A percentile compares a stretch with the other conserved stretches of the same genome.
phyloP scores from a whole-genome alignment of 1,140 invertebrate species.

The Drosophila sp. region DNA sequence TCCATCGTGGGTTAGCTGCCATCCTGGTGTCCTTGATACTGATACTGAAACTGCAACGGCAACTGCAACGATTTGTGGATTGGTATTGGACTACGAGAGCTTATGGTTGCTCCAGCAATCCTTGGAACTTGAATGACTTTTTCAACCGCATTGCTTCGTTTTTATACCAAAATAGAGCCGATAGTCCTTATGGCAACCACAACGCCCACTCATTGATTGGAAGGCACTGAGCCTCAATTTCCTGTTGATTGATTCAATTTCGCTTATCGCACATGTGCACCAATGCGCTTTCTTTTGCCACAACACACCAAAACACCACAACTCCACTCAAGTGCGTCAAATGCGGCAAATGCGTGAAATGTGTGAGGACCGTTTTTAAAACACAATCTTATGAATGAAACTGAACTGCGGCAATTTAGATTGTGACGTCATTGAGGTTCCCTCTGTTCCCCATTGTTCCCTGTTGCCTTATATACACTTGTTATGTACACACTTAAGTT shows the following conservation, averaged over 20 bases:
- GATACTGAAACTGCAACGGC: too few relatives aligned
- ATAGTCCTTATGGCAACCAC: background rate
- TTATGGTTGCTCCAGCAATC: constrained; percentile 49
- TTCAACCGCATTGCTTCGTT: background rate
- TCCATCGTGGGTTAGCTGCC: constrained; percentile 43
- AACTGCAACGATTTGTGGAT: background rate
- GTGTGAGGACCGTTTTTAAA: constrained; percentile 13
- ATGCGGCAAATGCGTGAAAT: too few relatives aligned
- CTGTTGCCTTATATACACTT: background rate
- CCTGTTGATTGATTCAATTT: constrained; percentile 80
- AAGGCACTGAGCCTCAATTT: constrained; percentile 61
- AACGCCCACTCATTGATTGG: constrained; percentile 21
- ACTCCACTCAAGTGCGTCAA: constrained; percentile 29
- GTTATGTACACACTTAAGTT: too few relatives aligned
- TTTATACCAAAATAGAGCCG: constrained; percentile 57
- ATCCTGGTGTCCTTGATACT: constrained; percentile 27
- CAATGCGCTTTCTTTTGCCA: constrained; percentile 49
- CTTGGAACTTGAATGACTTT: constrained; percentile 58
- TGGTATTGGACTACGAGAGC: background rate
- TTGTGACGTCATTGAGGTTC: constrained; percentile 34
- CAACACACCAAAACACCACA: background rate
- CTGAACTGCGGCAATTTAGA: constrained; percentile 9
- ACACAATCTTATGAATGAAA: constrained; percentile 48
- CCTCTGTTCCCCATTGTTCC: background rate
- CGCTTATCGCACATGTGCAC: constrained; percentile 84